Evolutionary conservation across 1,140 invertebrate genomes (phyloP).

Genomic region (Platyscapa corneri): DNA sequence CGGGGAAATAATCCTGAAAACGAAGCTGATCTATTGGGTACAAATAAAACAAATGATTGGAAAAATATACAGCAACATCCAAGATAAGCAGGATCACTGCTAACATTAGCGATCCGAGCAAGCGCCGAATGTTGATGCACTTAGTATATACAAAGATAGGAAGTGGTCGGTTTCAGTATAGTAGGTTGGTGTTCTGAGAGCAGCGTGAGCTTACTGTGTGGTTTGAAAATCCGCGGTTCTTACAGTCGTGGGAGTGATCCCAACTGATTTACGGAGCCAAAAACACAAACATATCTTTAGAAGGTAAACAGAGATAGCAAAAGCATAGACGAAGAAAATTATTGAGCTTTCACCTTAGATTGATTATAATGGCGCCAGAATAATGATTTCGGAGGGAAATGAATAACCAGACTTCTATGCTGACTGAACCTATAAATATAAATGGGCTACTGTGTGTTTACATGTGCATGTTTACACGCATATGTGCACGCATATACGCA

Average conservation of each 20-base stretch:
- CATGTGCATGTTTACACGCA: background rate
- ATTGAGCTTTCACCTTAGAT: slow-evolving; percentile 1
- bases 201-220: background rate
- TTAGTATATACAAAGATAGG: slow-evolving; percentile 8
- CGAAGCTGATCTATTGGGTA: background rate
- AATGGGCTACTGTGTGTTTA: too few species aligned
- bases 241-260: background rate
- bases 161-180: background rate
- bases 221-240: background rate
- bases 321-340: background rate
- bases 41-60: slow-evolving; percentile 23
- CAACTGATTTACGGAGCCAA: background rate
- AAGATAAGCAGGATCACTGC: slow-evolving; percentile 12
- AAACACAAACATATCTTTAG: background rate
- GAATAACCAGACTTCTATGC: background rate
- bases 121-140: slow-evolving; percentile 17
- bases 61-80: slow-evolving; percentile 1
- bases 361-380: background rate
- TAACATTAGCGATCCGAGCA: slow-evolving; percentile 7
- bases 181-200: background rate
- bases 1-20: slow-evolving; percentile 12
- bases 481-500: background rate
- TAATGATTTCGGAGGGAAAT: background rate
- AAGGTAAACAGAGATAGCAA: background rate
- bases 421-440: background rate